Percentiles rank a stretch among this genome's conserved stretches.
These are phyloP conservation scores for Leucoptera coffeella DNA, from an alignment of 2,888 invertebrate genomes.

Conservation along the genomic window DNA sequence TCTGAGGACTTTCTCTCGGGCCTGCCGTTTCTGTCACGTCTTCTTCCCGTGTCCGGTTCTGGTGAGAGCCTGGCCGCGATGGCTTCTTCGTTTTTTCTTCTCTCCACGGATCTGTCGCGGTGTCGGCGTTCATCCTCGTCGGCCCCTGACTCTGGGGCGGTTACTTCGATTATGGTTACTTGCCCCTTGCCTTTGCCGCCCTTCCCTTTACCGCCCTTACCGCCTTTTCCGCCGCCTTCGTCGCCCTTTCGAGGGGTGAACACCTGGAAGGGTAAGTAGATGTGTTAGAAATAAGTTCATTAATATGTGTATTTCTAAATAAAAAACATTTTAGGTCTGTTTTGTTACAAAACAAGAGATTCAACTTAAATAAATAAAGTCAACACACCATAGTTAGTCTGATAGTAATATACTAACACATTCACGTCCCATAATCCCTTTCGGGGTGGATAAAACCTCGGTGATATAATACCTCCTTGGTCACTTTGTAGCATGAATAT, in stretches of 20 bases:
- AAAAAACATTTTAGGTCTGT: too few relatives aligned
- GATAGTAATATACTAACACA: too few relatives aligned
- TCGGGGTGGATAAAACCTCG: too few relatives aligned
- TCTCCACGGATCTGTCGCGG: slow-evolving; percentile 22
- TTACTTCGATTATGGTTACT: slow-evolving; percentile 62
- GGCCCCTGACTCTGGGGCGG: slow-evolving; percentile 26
- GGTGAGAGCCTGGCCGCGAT: slow-evolving; percentile 25
- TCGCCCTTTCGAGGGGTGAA: slow-evolving; percentile 56
- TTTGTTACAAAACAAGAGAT: too few relatives aligned
- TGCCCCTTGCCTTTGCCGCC: slow-evolving; percentile 68
- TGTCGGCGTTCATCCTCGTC: slow-evolving; percentile 36
- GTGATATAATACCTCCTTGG: too few relatives aligned
- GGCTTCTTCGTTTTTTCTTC: slow-evolving; percentile 25
- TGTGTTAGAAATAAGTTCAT: too few relatives aligned
- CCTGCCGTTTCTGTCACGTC: slow-evolving; percentile 1
- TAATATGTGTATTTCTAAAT: too few relatives aligned
- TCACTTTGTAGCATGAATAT: too few relatives aligned
- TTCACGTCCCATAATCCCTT: too few relatives aligned
- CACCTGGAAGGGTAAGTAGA: too few relatives aligned
- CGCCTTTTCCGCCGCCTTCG: slow-evolving; percentile 65
- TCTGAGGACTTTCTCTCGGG: background rate
- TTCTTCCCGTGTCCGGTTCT: slow-evolving; percentile 12
- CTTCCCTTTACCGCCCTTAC: slow-evolving; percentile 66
- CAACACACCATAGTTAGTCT: too few relatives aligned
- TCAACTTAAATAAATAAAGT: too few relatives aligned